Percentiles rank a stretch among this genome's conserved stretches.
These are phyloP conservation scores for Indicator indicator DNA, from an alignment of 2,113 vertebrate genomes.

Conservation along the genomic window DNA sequence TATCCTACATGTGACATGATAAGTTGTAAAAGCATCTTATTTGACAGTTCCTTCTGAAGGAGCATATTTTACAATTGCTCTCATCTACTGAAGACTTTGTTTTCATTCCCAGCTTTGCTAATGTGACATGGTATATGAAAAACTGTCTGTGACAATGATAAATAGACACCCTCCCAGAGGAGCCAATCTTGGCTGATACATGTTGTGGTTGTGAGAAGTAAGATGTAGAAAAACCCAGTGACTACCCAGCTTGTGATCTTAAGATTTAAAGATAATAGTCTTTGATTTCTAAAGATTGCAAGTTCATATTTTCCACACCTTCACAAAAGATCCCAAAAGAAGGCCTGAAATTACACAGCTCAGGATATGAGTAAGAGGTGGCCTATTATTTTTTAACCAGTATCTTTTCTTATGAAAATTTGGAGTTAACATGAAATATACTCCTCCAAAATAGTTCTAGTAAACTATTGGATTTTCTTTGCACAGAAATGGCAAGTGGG, in stretches of 20 bases:
- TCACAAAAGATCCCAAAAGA: neutral
- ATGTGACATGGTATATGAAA: neutral
- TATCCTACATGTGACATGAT: neutral
- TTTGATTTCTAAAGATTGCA: neutral
- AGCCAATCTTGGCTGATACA: neutral
- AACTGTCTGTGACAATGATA: neutral
- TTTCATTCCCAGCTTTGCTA: neutral
- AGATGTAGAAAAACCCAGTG: neutral
- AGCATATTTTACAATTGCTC: neutral
- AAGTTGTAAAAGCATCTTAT: neutral
- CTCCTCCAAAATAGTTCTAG: neutral
- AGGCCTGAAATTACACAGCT: neutral
- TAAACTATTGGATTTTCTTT: neutral
- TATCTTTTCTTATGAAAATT: neutral
- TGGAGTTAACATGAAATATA: neutral
- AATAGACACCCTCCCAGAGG: neutral
- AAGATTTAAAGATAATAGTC: neutral
- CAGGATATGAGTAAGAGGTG: neutral
- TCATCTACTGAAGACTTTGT: neutral
- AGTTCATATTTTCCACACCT: neutral
- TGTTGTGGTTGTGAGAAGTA: neutral
- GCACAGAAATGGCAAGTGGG: neutral
- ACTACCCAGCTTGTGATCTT: neutral
- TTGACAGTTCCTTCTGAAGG: neutral
- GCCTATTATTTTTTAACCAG: neutral